Evolutionary conservation across 1,140 invertebrate genomes (phyloP).

Genomic region (Lerema accius): DNA sequence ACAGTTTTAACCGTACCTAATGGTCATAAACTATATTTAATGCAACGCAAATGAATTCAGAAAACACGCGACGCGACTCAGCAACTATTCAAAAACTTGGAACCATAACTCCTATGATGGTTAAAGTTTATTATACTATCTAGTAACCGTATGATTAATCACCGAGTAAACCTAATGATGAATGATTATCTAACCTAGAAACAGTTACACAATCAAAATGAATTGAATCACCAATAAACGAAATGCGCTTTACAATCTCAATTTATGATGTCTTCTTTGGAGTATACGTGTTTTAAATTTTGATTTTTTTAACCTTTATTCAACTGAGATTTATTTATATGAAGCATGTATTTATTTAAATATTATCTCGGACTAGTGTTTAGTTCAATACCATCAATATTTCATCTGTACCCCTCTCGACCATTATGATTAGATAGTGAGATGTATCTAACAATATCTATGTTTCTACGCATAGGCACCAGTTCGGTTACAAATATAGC

Average conservation of each 20-base stretch:
- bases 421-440: slow-evolving; percentile 43
- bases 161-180: background rate
- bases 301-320: too few species aligned
- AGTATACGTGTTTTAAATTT: too few species aligned
- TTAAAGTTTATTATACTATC: slow-evolving; percentile 50
- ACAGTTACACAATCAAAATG: too few species aligned
- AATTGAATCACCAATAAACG: too few species aligned
- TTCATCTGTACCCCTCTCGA: slow-evolving; percentile 24
- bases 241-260: too few species aligned
- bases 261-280: too few species aligned
- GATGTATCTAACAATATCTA: slow-evolving; percentile 5
- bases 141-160: background rate
- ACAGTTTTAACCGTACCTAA: background rate
- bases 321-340: too few species aligned
- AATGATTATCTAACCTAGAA: background rate
- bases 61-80: slow-evolving; percentile 55
- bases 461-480: slow-evolving; percentile 15
- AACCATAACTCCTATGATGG: slow-evolving; percentile 44
- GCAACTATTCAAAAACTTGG: slow-evolving; percentile 54
- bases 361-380: slow-evolving; percentile 7
- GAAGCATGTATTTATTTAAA: too few species aligned
- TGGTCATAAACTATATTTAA: slow-evolving; percentile 46
- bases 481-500: slow-evolving; percentile 12
- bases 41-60: slow-evolving; percentile 59
- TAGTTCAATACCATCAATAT: slow-evolving; percentile 9